These are phyloP conservation scores for Gila orcuttii DNA, from an alignment of 2,113 vertebrate species.

Conservation along the genomic window DNA sequence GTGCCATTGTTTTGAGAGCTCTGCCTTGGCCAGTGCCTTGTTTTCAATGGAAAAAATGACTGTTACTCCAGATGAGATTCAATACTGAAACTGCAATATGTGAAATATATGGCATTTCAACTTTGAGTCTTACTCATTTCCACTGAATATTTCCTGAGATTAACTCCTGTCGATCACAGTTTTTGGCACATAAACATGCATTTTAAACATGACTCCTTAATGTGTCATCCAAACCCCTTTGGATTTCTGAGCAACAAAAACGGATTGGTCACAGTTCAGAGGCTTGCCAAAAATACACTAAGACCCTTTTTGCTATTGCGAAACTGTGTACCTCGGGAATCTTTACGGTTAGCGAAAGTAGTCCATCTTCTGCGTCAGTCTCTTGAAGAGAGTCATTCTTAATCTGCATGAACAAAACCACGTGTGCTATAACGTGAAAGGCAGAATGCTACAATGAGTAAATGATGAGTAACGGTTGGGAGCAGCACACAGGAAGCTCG, in stretches of 20 bases:
- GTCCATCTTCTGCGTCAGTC: constrained; percentile 14
- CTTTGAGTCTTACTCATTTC: not conserved
- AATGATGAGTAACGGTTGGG: constrained; percentile 64
- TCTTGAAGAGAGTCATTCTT: constrained; percentile 63
- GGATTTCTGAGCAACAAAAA: constrained; percentile 62
- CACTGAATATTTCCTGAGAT: not conserved
- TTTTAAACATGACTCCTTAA: constrained; percentile 69
- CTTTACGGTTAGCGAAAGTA: not conserved
- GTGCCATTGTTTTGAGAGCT: constrained; percentile 63
- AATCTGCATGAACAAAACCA: constrained; percentile 59
- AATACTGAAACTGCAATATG: not conserved
- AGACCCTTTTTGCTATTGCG: constrained; percentile 45
- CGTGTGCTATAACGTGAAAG: constrained; percentile 62
- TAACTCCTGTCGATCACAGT: not conserved
- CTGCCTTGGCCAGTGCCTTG: constrained; percentile 56
- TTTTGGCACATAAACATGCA: constrained; percentile 61
- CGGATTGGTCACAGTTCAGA: constrained; percentile 64
- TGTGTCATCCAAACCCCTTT: constrained; percentile 68
- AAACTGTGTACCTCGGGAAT: not conserved
- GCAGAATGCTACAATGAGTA: constrained; percentile 67
- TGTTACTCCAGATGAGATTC: constrained; percentile 16
- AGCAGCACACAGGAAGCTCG: constrained; percentile 56
- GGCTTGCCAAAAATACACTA: constrained; percentile 57
- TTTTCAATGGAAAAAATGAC: constrained; percentile 63
- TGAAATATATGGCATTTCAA: not conserved